Conservation (phyloP, 2,797 vertebrate species). For the Anabas testudineus region DNA sequence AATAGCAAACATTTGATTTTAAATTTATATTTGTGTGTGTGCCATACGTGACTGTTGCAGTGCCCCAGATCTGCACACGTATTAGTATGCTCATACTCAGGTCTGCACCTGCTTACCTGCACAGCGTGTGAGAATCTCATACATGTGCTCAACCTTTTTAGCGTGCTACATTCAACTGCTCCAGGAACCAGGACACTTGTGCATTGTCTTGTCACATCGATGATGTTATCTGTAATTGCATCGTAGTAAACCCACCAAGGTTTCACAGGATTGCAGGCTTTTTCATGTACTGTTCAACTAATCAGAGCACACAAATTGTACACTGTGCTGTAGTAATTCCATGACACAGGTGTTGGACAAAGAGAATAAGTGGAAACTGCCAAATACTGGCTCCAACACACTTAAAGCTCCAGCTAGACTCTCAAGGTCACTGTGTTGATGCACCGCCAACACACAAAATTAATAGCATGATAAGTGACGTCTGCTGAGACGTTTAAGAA, state of each 20-base stretch:
- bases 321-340: slow-evolving; percentile 10
- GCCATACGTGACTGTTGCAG: not conserved
- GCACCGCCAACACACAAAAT: slow-evolving; percentile 52
- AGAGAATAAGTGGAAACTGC: slow-evolving; percentile 21
- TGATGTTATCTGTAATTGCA: slow-evolving; percentile 47
- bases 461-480: slow-evolving; percentile 58
- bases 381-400: not conserved
- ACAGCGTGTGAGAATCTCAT: not conserved
- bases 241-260: slow-evolving; percentile 29
- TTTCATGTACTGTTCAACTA: slow-evolving; percentile 20
- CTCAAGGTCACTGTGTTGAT: slow-evolving; percentile 53
- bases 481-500: slow-evolving; percentile 23
- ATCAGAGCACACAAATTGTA: slow-evolving; percentile 11
- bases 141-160: not conserved
- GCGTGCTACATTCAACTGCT: not conserved
- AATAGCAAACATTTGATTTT: too few relatives aligned
- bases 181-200: slow-evolving; percentile 1
- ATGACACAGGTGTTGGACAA: slow-evolving; percentile 11
- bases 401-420: not conserved
- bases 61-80: not conserved
- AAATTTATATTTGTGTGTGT: not conserved
- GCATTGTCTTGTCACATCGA: slow-evolving; percentile 13
- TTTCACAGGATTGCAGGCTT: slow-evolving; percentile 33
- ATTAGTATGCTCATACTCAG: not conserved
- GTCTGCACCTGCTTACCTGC: not conserved